Base-by-base conservation (phyloP, 2,888 invertebrate genomes). In the Agonopterix arenella region DNA sequence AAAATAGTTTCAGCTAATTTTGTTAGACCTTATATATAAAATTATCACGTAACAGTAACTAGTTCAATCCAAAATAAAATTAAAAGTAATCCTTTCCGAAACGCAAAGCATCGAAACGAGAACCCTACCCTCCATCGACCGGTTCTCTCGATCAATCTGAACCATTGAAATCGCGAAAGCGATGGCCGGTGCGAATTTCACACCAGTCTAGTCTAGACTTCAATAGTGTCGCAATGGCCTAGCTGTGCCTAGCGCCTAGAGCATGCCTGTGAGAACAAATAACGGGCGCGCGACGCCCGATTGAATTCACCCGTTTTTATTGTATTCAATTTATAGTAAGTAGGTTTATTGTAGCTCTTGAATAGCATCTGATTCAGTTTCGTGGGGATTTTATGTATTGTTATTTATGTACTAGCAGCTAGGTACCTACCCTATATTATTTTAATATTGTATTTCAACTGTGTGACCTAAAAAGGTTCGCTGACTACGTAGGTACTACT, bases 141-240 rank as follows among this genome's bases (percentile, higher is more conserved):
- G 84, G 86, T 84, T 85, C 69, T 65, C 71, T 70, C 73, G 70
- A 78, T 80, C 81, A 80, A 78, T 80, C 80, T 73, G 62, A 62
- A 56, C 69, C 76, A 81, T 83, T 82, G 80, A 83, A 79, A 75
- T 69, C 76, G 76, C 80, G 82, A 85, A 84, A 80, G 85, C 78
- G 63, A 70, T 67, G 74, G 75, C 74, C 76, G 81, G 76, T 76
- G 83, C 81, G 81, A 83, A 81, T 84, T 85, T 86, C 85, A 85
- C 84, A 86, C 88, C 84, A 73, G 74, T 79, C 76, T 82, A 76
- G 83, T 75, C 80, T 83, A 83, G 81, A 80, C 73, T 71, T 59
- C 59, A 54, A 70, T 70, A 68, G 68, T 84, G 78, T 76, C 73
- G 81, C 77, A 78, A 81, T 73, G 65, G 66, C 60, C 59, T 50